Evolutionary conservation across 1,140 invertebrate genomes (phyloP).

Genomic region (Zaprionus ornatus): DNA sequence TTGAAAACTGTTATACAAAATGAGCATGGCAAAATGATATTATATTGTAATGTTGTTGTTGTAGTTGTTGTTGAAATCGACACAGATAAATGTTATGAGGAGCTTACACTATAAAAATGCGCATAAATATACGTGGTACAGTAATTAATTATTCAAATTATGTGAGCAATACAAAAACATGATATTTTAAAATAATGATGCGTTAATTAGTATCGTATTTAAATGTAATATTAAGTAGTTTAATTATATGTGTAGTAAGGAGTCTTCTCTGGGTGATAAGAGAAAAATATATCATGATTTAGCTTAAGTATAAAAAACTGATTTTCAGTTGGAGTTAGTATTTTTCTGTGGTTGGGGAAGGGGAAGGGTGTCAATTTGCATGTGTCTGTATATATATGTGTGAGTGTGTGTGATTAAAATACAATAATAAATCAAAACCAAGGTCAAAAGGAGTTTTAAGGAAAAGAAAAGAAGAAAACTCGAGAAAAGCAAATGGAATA

Average conservation of each 20-base stretch:
- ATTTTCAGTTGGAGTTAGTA: not conserved
- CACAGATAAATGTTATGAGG: constrained; percentile 7
- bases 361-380: not conserved
- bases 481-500: not conserved
- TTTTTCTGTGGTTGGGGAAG: not conserved
- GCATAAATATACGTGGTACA: constrained; percentile 30
- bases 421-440: not conserved
- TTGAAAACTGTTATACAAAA: constrained; percentile 34
- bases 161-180: constrained; percentile 19
- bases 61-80: not conserved
- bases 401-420: not conserved
- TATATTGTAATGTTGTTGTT: not conserved
- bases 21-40: not conserved
- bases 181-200: not conserved
- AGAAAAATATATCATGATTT: not conserved
- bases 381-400: no score
- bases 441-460: not conserved
- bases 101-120: constrained; percentile 27
- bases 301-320: not conserved
- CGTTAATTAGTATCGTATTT: not conserved
- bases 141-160: constrained; percentile 3
- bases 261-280: not conserved
- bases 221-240: constrained; percentile 10
- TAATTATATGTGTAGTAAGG: constrained; percentile 5
- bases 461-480: not conserved